Percentiles rank a stretch among this genome's conserved stretches.
Conservation (phyloP, 1,140 invertebrate genomes). For the Dysdera silvatica region DNA sequence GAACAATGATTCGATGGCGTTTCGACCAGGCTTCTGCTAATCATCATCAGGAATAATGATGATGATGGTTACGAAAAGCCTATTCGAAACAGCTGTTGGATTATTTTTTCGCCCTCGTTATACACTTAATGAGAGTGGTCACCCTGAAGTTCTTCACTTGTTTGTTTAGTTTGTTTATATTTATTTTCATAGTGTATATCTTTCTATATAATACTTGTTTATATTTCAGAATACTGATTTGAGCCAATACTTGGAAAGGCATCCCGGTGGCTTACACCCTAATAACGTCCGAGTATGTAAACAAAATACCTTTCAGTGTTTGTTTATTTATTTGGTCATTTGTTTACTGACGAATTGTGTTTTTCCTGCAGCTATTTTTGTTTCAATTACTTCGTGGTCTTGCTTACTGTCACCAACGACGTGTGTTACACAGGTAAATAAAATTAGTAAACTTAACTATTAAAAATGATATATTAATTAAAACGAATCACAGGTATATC, state of each 20-base stretch:
- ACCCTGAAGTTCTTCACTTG: too few relatives aligned
- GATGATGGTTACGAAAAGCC: too few relatives aligned
- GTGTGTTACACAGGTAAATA: slow-evolving; percentile 52
- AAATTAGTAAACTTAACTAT: not conserved
- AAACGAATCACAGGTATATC: too few relatives aligned
- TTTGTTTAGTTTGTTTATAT: too few relatives aligned
- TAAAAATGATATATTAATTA: not conserved
- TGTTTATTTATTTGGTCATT: not conserved
- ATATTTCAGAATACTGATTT: slow-evolving; percentile 40
- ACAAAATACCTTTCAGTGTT: not conserved
- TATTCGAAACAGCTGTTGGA: too few relatives aligned
- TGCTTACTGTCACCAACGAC: slow-evolving; percentile 58
- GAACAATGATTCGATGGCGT: too few relatives aligned
- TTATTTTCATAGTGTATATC: too few relatives aligned
- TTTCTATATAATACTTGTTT: not conserved
- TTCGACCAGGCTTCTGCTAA: too few relatives aligned
- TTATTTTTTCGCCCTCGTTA: too few relatives aligned
- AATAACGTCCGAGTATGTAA: slow-evolving; percentile 57
- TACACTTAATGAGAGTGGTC: too few relatives aligned
- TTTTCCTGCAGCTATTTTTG: slow-evolving; percentile 54
- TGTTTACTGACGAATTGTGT: not conserved
- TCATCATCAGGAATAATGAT: too few relatives aligned
- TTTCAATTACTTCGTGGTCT: slow-evolving; percentile 61
- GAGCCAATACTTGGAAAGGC: slow-evolving; percentile 66
- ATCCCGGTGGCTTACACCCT: slow-evolving; percentile 56